Conservation (phyloP, 2,797 vertebrate species). For the Crypturellus tataupa region DNA sequence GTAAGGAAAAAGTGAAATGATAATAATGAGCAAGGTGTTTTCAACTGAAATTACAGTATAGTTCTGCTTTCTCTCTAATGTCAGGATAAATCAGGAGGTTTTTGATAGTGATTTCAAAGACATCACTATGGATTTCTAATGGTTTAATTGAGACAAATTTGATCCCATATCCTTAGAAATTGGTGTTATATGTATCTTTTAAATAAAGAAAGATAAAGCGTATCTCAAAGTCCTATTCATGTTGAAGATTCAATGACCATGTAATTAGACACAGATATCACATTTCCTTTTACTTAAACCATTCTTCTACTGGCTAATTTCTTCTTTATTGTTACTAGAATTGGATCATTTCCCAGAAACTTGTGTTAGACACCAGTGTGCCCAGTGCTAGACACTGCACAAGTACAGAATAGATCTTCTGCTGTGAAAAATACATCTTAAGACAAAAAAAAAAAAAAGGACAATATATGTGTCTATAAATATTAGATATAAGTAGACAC, state of each 20-base stretch:
- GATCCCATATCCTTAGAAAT: not conserved
- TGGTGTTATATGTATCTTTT: not conserved
- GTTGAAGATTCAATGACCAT: not conserved
- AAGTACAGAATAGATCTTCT: not conserved
- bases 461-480: not conserved
- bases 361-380: not conserved
- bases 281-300: not conserved
- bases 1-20: not conserved
- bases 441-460: not conserved
- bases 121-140: not conserved
- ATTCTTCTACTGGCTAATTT: conserved; percentile 7
- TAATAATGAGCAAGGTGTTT: not conserved
- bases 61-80: not conserved
- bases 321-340: not conserved
- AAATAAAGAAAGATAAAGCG: not conserved
- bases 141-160: not conserved
- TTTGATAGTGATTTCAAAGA: not conserved
- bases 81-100: not conserved
- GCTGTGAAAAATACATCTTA: not conserved
- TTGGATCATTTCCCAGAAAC: conserved; percentile 2
- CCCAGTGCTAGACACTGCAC: not conserved
- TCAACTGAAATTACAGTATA: not conserved
- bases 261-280: not conserved
- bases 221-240: not conserved
- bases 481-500: not conserved